Percentiles rank a stretch among this genome's conserved stretches.
Conservation (phyloP, 2,797 vertebrate genomes). For the Petrocephalus sullivani region DNA sequence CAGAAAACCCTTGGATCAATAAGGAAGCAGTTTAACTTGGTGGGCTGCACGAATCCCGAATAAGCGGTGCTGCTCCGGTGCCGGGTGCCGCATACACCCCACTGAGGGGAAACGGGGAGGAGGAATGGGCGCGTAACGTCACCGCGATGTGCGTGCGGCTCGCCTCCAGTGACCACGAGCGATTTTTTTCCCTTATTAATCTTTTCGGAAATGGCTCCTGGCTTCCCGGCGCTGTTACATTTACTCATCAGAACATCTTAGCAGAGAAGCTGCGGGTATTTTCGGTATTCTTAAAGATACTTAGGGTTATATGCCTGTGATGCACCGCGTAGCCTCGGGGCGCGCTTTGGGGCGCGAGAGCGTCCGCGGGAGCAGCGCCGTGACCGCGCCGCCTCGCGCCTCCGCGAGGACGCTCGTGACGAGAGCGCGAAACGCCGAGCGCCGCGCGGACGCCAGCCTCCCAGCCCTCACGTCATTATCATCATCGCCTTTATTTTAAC, state of each 20-base stretch:
- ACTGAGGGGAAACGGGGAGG: neutral
- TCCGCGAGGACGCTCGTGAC: conserved; percentile 5
- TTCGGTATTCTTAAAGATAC: neutral
- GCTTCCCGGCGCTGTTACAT: neutral
- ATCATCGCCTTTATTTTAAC: neutral
- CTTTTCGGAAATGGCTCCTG: neutral
- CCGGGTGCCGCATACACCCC: neutral
- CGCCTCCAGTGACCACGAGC: neutral
- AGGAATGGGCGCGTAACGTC: neutral
- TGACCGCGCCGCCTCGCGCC: neutral
- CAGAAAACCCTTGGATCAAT: neutral
- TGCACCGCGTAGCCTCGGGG: neutral
- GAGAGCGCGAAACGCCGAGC: conserved; percentile 22
- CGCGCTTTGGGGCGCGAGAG: neutral
- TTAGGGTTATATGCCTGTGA: neutral
- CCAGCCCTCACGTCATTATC: neutral
- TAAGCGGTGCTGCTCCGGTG: neutral
- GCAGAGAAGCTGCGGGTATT: neutral
- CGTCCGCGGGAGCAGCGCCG: neutral
- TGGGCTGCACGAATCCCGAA: neutral
- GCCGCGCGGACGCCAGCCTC: neutral
- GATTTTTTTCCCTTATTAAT: neutral
- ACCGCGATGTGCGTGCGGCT: neutral
- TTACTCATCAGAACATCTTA: neutral
- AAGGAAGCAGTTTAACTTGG: neutral